phyloP scores from a whole-genome alignment of 2,888 invertebrate genomes.

The Eilema sororculum region DNA sequence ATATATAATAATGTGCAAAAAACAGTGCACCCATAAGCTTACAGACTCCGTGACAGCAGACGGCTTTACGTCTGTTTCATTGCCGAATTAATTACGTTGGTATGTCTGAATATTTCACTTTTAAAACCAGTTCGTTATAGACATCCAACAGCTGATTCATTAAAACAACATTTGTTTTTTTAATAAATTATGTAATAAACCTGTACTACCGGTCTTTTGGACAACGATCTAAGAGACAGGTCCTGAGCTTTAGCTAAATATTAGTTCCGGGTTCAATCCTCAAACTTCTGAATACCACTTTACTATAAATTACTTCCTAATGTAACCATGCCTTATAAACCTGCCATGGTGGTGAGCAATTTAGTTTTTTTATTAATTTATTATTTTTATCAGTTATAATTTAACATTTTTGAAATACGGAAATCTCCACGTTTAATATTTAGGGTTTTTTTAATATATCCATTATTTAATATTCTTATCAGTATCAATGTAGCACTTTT shows the following conservation, averaged over 20 bases:
- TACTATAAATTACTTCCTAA: not conserved
- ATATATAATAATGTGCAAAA: too few relatives aligned
- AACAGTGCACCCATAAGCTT: not conserved
- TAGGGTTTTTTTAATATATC: not conserved
- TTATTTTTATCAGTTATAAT: not conserved
- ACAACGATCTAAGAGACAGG: not conserved
- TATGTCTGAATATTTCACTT: not conserved
- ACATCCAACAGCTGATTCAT: slow-evolving; percentile 3
- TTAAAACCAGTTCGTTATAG: not conserved
- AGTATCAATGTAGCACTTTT: not conserved
- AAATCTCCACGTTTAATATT: not conserved
- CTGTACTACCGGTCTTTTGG: not conserved
- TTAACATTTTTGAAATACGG: not conserved
- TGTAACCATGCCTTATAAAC: not conserved
- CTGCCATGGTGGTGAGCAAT: slow-evolving; percentile 1
- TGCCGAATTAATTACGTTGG: not conserved
- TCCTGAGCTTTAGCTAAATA: not conserved
- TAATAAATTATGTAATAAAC: not conserved
- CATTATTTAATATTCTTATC: slow-evolving; percentile 1
- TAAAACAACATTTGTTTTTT: not conserved
- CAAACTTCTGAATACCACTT: slow-evolving; percentile 4
- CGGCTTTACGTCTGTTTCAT: not conserved
- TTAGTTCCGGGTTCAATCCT: not conserved
- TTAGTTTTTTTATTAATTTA: not conserved
- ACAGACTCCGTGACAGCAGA: too few relatives aligned